Evolutionary conservation across 2,888 invertebrate genomes (phyloP).

Genomic region (Iphiclides podalirius): DNA sequence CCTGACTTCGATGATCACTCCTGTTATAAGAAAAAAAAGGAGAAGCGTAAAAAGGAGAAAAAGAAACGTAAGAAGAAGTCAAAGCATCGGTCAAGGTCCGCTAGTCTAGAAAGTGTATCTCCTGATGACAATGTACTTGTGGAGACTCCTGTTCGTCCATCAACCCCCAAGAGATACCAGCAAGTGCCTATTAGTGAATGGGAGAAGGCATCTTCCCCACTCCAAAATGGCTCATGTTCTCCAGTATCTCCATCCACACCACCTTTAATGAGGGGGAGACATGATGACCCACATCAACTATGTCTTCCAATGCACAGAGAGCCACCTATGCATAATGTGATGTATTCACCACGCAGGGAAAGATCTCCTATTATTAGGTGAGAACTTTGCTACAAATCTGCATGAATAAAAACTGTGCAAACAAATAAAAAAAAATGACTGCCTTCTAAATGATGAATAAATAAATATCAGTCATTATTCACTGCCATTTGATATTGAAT

Average conservation of each 20-base stretch:
- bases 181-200: slow-evolving; percentile 73
- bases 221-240: slow-evolving; percentile 79
- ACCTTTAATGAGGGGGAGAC: slow-evolving; percentile 54
- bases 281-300: slow-evolving; percentile 45
- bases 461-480: too few species aligned
- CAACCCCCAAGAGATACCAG: slow-evolving; percentile 59
- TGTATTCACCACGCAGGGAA: slow-evolving; percentile 69
- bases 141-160: slow-evolving; percentile 45
- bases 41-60: slow-evolving; percentile 87
- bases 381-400: too few species aligned
- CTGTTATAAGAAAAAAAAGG: slow-evolving; percentile 83
- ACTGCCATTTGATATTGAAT: too few species aligned
- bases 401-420: not conserved
- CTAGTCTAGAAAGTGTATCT: slow-evolving; percentile 84
- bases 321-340: slow-evolving; percentile 49
- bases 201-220: slow-evolving; percentile 78
- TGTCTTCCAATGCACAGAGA: slow-evolving; percentile 46
- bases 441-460: too few species aligned
- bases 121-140: slow-evolving; percentile 72
- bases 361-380: slow-evolving; percentile 60
- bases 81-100: slow-evolving; percentile 84
- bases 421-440: too few species aligned
- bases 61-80: slow-evolving; percentile 87
- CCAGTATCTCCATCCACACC: slow-evolving; percentile 82
- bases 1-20: slow-evolving; percentile 75